phyloP scores from a whole-genome alignment of 2,888 invertebrate species.

The Strigamia maritima region DNA sequence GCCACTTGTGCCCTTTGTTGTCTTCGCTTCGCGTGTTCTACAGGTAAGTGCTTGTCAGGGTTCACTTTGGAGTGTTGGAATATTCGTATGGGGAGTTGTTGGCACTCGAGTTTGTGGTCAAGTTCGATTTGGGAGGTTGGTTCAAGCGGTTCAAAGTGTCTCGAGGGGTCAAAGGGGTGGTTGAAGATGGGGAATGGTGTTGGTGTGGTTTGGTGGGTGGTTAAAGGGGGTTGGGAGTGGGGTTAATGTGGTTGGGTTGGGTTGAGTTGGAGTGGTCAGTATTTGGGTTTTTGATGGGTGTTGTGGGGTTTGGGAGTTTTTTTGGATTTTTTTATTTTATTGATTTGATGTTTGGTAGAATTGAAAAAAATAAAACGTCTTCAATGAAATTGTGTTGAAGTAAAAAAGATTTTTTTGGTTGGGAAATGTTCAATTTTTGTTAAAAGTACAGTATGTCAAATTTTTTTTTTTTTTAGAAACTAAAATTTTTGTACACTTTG shows the following conservation, averaged over 20 bases:
- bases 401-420: too few species aligned
- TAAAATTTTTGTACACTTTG: too few species aligned
- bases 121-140: constrained; percentile 7
- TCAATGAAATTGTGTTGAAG: too few species aligned
- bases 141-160: background rate
- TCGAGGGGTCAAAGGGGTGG: background rate
- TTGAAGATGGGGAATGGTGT: background rate
- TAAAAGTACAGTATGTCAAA: too few species aligned
- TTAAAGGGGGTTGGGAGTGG: background rate
- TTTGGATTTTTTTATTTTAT: too few species aligned
- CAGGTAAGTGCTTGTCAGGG: background rate
- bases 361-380: too few species aligned
- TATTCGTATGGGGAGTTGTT: background rate
- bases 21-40: background rate
- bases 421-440: too few species aligned
- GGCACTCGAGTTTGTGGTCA: background rate
- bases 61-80: background rate
- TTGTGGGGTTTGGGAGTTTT: background rate
- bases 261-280: too few species aligned
- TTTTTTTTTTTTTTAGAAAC: too few species aligned
- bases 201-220: too few species aligned
- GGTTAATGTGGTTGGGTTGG: background rate
- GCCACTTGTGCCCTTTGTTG: constrained; percentile 24
- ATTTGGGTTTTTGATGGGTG: background rate
- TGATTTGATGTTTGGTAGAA: too few species aligned